Conservation (phyloP, 2,113 vertebrate species). For the Mormyrus iriodes region DNA sequence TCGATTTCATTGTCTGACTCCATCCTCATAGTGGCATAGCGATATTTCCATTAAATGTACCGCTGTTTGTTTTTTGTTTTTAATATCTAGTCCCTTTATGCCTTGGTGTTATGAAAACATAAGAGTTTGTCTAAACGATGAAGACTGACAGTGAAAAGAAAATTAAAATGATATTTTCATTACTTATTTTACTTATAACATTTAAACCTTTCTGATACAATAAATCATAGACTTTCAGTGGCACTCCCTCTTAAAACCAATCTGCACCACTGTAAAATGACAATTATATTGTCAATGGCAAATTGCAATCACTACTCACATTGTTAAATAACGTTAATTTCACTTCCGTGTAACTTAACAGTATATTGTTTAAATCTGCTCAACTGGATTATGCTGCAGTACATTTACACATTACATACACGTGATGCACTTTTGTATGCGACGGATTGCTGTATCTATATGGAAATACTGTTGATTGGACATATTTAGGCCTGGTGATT, state of each 20-base stretch:
- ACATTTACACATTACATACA: not conserved
- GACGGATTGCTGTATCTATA: not conserved
- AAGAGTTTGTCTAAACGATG: not conserved
- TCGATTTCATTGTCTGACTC: not conserved
- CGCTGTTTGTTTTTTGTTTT: not conserved
- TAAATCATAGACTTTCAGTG: not conserved
- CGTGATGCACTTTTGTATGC: not conserved
- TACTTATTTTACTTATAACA: not conserved
- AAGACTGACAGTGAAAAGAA: not conserved
- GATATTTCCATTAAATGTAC: not conserved
- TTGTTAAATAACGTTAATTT: not conserved
- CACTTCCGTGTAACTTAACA: not conserved
- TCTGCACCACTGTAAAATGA: not conserved
- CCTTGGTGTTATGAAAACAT: not conserved
- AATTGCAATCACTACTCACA: not conserved
- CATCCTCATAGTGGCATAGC: not conserved
- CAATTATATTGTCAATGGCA: not conserved
- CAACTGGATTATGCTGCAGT: not conserved
- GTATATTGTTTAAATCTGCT: not conserved
- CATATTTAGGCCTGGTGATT: not conserved
- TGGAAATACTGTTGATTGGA: not conserved
- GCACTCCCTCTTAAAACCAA: not conserved
- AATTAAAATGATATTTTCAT: not conserved
- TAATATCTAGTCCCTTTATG: not conserved
- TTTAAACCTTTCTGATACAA: not conserved